Percentiles rank a stretch among this genome's conserved stretches.
These are phyloP conservation scores for Camptogramma bilineatum DNA, from an alignment of 2,888 invertebrate species.

Conservation along the genomic window DNA sequence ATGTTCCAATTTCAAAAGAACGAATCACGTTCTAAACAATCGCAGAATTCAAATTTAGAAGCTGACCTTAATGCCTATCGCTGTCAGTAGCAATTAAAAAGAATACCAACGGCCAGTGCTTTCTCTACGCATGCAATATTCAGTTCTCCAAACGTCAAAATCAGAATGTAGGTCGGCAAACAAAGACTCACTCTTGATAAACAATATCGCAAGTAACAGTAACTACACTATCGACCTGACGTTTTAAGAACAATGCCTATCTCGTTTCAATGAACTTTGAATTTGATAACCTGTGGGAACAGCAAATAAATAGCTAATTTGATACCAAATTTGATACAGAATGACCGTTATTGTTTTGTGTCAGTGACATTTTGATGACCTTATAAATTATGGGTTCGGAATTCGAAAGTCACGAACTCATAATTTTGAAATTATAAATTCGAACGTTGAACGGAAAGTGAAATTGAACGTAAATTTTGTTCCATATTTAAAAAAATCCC, in stretches of 20 bases:
- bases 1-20: constrained; percentile 7
- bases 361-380: constrained; percentile 48
- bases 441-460: constrained; percentile 15
- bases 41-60: constrained; percentile 42
- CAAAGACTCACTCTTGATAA: constrained; percentile 61
- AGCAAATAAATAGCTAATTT: constrained; percentile 59
- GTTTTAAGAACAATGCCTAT: constrained; percentile 73
- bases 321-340: constrained; percentile 54
- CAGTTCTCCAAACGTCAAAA: constrained; percentile 48
- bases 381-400: constrained; percentile 35
- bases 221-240: constrained; percentile 56
- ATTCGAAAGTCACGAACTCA: constrained; percentile 40
- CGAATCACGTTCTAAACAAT: constrained; percentile 34
- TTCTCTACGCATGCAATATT: constrained; percentile 43
- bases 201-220: constrained; percentile 57
- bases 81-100: constrained; percentile 48
- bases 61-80: constrained; percentile 40
- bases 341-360: constrained; percentile 48
- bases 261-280: constrained; percentile 72
- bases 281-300: constrained; percentile 79
- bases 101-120: constrained; percentile 45
- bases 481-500: not conserved
- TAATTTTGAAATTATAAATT: constrained; percentile 35
- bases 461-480: constrained; percentile 8
- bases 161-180: constrained; percentile 61